Evolutionary conservation across 2,888 invertebrate species (phyloP), one percentile per base, ranked within the genome.

Genomic region (Dorcus parallelipipedus): DNA sequence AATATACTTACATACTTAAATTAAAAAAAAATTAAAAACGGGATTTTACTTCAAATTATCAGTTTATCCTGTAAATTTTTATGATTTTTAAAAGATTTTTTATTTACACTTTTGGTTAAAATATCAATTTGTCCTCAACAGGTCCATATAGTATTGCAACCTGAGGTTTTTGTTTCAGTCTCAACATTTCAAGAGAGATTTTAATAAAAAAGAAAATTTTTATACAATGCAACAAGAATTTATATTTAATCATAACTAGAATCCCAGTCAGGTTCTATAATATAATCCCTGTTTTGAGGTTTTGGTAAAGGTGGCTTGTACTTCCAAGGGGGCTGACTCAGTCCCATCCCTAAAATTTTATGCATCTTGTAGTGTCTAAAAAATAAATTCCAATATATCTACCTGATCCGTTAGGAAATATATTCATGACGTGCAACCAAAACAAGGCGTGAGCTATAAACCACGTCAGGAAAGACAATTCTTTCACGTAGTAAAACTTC

Each of bases 191-290:
- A 20, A 3, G 20, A 3, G 3, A 20, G 3, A 20, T 33, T 33
- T 33, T 20, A 20, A 20, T 33, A 4, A 3, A 3, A 3, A 33
- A 33, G 0, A 14, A 33, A 33, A 33, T 33, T 33, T 33, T 2
- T 33, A 33, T 33, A 33, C 26, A 33, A 33, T 33, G 26, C 26
- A 33, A 33, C 26, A 33, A 7, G 3, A 7, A 33, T 33, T 33
- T 33, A 3, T 33, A 33, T 43, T 47, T 58, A 54, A 17, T 51
- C 45, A 53, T 60, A 64, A 59, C 59, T 48, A n/a, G 71, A 71
- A 60, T 75, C 69, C 77, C 76, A 77, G 61, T 76, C 75, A 3
- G 77, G 76, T 64, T 77, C 77, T 47, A 77, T 77, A 56, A 77
- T 72, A 58, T 72, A 76, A 66, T 76, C 74, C 52, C 71, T 68